Evolutionary conservation across 2,888 invertebrate genomes (phyloP).

Genomic region (Caenorhabditis afra): DNA sequence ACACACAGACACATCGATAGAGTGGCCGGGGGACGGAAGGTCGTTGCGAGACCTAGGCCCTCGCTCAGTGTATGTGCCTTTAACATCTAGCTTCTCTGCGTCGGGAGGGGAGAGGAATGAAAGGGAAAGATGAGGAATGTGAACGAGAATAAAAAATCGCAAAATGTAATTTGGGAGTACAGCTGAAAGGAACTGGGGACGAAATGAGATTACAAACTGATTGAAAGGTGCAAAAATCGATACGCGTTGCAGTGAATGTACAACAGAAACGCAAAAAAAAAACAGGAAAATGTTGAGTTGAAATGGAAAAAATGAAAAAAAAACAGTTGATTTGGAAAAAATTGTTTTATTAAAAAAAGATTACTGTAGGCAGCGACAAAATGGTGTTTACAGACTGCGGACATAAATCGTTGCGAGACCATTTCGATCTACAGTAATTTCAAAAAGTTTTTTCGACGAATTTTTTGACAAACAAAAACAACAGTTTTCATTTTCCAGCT

Average conservation of each 20-base stretch:
- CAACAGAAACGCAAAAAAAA: too few relatives aligned
- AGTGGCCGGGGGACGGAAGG: constrained; percentile 21
- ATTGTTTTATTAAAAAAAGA: too few relatives aligned
- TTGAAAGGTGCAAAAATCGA: too few relatives aligned
- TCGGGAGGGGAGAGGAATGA: constrained; percentile 4
- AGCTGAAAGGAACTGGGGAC: neutral
- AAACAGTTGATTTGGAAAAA: too few relatives aligned
- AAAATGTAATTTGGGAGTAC: neutral
- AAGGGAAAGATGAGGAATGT: neutral
- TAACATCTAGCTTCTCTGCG: constrained; percentile 23
- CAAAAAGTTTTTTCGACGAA: constrained; percentile 11
- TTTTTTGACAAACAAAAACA: constrained; percentile 7
- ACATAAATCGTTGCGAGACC: constrained; percentile 39
- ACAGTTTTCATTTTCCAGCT: neutral
- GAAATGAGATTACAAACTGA: neutral
- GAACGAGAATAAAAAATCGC: neutral
- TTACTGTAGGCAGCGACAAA: constrained; percentile 23
- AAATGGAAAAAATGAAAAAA: too few relatives aligned
- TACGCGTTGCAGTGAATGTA: too few relatives aligned
- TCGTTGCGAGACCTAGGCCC: constrained; percentile 33
- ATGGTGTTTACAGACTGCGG: constrained; percentile 5
- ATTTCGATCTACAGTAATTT: constrained; percentile 17
- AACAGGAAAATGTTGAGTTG: too few relatives aligned
- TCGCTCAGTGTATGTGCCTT: constrained; percentile 7
- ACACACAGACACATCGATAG: constrained; percentile 37